Conservation (phyloP, 2,888 invertebrate genomes). For the Dicroscelio sp. region DNA sequence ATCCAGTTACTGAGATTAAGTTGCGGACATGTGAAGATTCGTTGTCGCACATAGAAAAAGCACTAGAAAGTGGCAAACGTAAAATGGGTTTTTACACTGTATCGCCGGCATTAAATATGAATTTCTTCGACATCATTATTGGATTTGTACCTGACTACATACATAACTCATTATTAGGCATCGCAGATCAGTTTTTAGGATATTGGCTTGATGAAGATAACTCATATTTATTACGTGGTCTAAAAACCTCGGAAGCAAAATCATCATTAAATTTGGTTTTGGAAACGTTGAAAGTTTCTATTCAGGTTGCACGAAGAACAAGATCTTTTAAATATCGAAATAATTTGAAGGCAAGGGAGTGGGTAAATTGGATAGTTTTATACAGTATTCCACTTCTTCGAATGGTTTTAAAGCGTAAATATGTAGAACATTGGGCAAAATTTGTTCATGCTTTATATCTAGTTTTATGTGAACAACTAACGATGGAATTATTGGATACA, state of each 20-base stretch:
- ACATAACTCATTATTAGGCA: conserved; percentile 63
- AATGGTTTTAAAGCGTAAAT: conserved; percentile 34
- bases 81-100: conserved; percentile 38
- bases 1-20: neutral
- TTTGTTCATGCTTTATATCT: conserved; percentile 39
- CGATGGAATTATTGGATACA: neutral
- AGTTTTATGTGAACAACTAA: neutral
- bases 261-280: neutral
- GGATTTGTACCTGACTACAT: conserved; percentile 72
- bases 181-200: conserved; percentile 48
- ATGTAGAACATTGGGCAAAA: conserved; percentile 36
- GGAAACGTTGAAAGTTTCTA: conserved; percentile 33
- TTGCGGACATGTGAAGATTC: neutral
- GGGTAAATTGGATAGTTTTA: conserved; percentile 48
- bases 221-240: neutral
- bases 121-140: conserved; percentile 64
- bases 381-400: conserved; percentile 59
- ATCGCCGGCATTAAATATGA: conserved; percentile 20
- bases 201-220: conserved; percentile 63
- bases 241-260: no score
- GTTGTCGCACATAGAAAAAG: neutral
- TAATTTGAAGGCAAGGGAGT: conserved; percentile 46
- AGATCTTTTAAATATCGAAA: conserved; percentile 32
- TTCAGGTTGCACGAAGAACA: conserved; percentile 51
- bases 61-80: neutral